A percentile compares a stretch with the other conserved stretches of the same genome.
Conservation (phyloP, 1,140 invertebrate genomes). For the Musca domestica region DNA sequence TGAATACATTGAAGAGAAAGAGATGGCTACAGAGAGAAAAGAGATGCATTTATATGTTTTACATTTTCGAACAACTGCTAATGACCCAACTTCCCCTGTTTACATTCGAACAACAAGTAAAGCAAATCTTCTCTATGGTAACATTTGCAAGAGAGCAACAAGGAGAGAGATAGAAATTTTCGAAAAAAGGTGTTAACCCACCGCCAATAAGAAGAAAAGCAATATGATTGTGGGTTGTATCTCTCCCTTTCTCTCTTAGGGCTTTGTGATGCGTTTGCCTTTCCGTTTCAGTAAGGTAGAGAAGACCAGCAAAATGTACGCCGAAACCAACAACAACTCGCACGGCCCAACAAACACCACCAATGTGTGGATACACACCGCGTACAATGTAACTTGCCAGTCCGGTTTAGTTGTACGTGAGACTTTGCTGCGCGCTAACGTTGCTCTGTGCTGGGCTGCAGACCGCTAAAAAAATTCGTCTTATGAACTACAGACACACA, state of each 20-base stretch:
- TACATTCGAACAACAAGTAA: neutral
- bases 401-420: constrained; percentile 31
- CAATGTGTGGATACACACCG: neutral
- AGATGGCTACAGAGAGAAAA: neutral
- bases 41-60: neutral
- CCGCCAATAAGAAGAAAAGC: neutral
- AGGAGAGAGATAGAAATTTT: neutral
- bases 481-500: too few species aligned
- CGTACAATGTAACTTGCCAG: constrained; percentile 22
- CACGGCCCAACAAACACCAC: neutral
- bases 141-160: constrained; percentile 28
- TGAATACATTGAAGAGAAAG: too few species aligned
- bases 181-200: constrained; percentile 30
- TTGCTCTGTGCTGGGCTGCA: neutral
- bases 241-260: too few species aligned
- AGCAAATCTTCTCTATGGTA: neutral
- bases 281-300: too few species aligned
- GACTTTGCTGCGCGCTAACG: constrained; percentile 16
- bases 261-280: too few species aligned
- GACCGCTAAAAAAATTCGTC: neutral
- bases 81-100: neutral
- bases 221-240: neutral
- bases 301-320: too few species aligned
- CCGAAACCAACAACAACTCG: neutral
- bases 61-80: neutral